Evolutionary conservation across 2,888 invertebrate species (phyloP).

Genomic region (Drosophila kanekoi): DNA sequence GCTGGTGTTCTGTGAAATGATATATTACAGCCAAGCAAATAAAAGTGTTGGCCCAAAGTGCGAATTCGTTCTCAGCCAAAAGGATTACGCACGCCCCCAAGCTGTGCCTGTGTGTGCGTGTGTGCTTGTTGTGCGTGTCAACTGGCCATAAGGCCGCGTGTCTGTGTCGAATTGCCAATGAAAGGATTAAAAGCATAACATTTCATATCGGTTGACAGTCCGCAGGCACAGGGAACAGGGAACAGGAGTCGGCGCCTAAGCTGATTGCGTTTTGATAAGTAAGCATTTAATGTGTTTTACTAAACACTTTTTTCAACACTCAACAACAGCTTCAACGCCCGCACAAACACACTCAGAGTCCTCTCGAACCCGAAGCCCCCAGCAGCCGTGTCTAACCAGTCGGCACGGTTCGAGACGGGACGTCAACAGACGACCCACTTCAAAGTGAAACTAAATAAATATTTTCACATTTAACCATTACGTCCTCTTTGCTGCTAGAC

Average conservation of each 20-base stretch:
- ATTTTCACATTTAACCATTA: slow-evolving; percentile 57
- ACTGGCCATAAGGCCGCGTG: slow-evolving; percentile 49
- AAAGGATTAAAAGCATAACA: slow-evolving; percentile 68
- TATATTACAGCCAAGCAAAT: slow-evolving; percentile 48
- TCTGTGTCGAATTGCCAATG: slow-evolving; percentile 52
- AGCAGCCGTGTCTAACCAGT: slow-evolving; percentile 40
- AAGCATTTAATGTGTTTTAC: slow-evolving; percentile 81
- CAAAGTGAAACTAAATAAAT: slow-evolving; percentile 76
- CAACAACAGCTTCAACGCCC: slow-evolving; percentile 28
- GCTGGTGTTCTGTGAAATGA: slow-evolving; percentile 46
- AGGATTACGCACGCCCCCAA: slow-evolving; percentile 46
- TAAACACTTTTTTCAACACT: slow-evolving; percentile 69
- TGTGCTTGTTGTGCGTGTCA: slow-evolving; percentile 47
- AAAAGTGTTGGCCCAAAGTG: slow-evolving; percentile 53
- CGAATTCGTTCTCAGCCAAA: slow-evolving; percentile 49
- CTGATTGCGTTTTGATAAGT: slow-evolving; percentile 79
- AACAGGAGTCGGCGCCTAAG: slow-evolving; percentile 56
- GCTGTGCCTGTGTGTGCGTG: slow-evolving; percentile 1
- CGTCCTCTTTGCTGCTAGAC: slow-evolving; percentile 21
- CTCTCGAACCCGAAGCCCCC: slow-evolving; percentile 17
- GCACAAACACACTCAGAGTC: slow-evolving; percentile 1
- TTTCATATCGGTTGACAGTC: slow-evolving; percentile 63
- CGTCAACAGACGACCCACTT: slow-evolving; percentile 54
- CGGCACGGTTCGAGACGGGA: slow-evolving; percentile 7
- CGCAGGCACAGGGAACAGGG: slow-evolving; percentile 13